Base-by-base conservation (phyloP, 1,140 invertebrate genomes). In the Solen grandis region DNA sequence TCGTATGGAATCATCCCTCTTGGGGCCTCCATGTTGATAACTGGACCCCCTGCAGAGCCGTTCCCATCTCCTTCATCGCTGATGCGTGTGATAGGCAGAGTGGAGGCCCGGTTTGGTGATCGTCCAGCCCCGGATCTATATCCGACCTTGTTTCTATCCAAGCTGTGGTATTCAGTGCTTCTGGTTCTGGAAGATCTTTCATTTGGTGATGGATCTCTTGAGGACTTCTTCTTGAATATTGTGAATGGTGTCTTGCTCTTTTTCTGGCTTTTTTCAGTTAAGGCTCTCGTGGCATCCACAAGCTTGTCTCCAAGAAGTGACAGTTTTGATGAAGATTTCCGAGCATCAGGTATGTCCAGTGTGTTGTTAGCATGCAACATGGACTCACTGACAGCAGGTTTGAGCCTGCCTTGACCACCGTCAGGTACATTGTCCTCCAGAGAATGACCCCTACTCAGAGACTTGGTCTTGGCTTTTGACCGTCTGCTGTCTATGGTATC, bases 271-370 rank as follows among this genome's bases (percentile, higher is more conserved):
- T 86, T 85, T 75, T 89, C 87, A 52, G 77, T 60, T 10, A 85
- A 85, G 87, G 57, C 50, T 33, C 68, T 27, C n/a, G 87, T 85
- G 13, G 86, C 85, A 76, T 90, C 90, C 1, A 82, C 81, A 19
- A 89, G 74, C 78, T 90, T 90, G 75, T 91, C 88, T 31, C 88
- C 90, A 50, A 90, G 81, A 5, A 91, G 84, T 29, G 90, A 90
- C 59, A 91, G 73, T 57, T 89, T 90, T 41, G 89, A 90, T 10
- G 85, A 74, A 19, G 84, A 76, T 54, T 85, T 84, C 35, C 84
- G 78, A 25, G 78, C 85, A 33, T 86, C 81, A 36, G 87, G 86
- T n/a, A 89, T 79, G 14, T 62, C 74, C 2, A 90, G 84, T 35
- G 85, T 84, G 35, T 82, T 84, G 25, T 74, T 73, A 31, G 74